Conservation (phyloP, 2,888 invertebrate genomes). For the Dromius quadrimaculatus region DNA sequence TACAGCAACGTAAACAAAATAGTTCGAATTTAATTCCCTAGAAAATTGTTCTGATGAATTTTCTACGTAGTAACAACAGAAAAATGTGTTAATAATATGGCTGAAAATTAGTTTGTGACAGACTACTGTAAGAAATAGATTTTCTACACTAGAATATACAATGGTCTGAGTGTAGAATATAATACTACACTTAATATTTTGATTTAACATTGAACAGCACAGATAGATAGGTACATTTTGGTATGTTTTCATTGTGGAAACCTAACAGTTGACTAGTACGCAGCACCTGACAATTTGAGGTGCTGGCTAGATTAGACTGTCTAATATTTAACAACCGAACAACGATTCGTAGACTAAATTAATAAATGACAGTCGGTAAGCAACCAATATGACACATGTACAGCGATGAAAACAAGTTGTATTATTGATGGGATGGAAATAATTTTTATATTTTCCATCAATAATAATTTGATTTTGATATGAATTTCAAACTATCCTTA, state of each 20-base stretch:
- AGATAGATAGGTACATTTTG: neutral
- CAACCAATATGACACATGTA: constrained; percentile 27
- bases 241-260: constrained; percentile 44
- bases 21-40: no score
- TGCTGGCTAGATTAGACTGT: constrained; percentile 21
- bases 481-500: neutral
- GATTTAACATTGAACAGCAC: constrained; percentile 4
- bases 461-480: neutral
- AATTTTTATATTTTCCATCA: neutral
- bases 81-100: neutral
- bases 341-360: neutral
- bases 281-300: constrained; percentile 12
- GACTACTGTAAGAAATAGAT: no score
- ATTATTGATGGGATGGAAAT: neutral
- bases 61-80: no score
- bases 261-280: constrained; percentile 30
- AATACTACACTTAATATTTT: neutral
- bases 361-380: neutral
- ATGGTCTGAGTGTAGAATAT: neutral
- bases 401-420: neutral
- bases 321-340: constrained; percentile 38
- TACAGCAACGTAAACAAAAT: neutral
- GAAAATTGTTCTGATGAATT: no score
- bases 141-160: no score
- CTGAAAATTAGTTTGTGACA: neutral